A percentile compares a stretch with the other conserved stretches of the same genome.
phyloP scores from a whole-genome alignment of 2,797 vertebrate species.

The Streptopelia turtur region DNA sequence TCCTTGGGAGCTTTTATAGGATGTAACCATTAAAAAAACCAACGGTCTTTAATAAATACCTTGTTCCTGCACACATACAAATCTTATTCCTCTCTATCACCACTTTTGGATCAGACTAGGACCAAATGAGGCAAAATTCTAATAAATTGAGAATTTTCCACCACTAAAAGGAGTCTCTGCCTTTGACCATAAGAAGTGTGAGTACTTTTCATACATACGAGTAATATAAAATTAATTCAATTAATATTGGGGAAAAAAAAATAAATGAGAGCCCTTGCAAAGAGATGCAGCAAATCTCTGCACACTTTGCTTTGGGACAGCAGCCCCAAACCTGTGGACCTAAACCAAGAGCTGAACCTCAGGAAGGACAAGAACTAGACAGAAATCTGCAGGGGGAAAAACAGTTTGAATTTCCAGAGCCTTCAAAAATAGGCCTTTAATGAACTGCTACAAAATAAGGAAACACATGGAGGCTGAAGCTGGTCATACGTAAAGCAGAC shows the following conservation, averaged over 20 bases:
- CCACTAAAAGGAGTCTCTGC: not conserved
- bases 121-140: not conserved
- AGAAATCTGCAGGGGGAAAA: not conserved
- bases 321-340: not conserved
- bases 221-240: not conserved
- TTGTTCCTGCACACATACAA: fast-evolving
- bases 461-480: not conserved
- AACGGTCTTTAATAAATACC: not conserved
- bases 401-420: not conserved
- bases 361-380: not conserved
- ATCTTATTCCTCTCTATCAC: not conserved
- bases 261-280: fast-evolving
- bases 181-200: not conserved
- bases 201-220: not conserved
- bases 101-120: not conserved
- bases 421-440: not conserved
- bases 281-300: not conserved
- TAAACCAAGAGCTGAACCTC: not conserved
- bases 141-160: not conserved
- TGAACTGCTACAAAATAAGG: not conserved
- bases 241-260: fast-evolving
- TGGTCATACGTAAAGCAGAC: not conserved
- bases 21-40: fast-evolving
- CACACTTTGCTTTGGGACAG: not conserved
- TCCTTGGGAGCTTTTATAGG: not conserved